These are phyloP conservation scores for Alosa alosa DNA, from an alignment of 2,113 vertebrate species.

Conservation along the genomic window DNA sequence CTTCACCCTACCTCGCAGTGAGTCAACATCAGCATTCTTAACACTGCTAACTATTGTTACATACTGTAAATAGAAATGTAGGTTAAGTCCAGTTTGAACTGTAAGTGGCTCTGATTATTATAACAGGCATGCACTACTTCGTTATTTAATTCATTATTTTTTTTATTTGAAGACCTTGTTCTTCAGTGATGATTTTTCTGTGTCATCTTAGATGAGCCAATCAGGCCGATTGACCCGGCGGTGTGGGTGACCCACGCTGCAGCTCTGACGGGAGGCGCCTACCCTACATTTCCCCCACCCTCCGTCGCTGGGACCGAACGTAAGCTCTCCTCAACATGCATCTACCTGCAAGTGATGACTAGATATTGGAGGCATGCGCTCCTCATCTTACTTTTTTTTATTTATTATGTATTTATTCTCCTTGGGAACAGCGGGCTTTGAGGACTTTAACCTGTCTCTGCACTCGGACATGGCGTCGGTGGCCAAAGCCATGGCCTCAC, in stretches of 20 bases:
- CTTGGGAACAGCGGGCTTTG: slow-evolving; percentile 64
- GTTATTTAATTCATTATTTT: background rate
- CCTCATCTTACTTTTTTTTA: background rate
- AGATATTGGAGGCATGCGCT: background rate
- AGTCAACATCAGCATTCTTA: slow-evolving; percentile 49
- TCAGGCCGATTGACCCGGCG: slow-evolving; percentile 83
- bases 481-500: slow-evolving; percentile 84
- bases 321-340: slow-evolving; percentile 47
- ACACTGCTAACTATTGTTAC: background rate
- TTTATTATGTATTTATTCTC: background rate
- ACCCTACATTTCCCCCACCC: slow-evolving; percentile 78
- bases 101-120: too few relatives aligned
- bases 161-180: background rate
- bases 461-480: slow-evolving; percentile 86
- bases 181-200: background rate
- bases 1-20: slow-evolving; percentile 84
- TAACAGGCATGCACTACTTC: too few relatives aligned
- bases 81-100: too few relatives aligned
- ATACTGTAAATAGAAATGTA: too few relatives aligned
- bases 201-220: slow-evolving; percentile 74
- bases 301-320: slow-evolving; percentile 77
- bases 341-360: background rate
- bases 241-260: slow-evolving; percentile 82
- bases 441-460: slow-evolving; percentile 80
- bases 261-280: slow-evolving; percentile 74